Evolutionary conservation across 2,113 vertebrate species (phyloP).

Genomic region (Salvelinus alpinus): DNA sequence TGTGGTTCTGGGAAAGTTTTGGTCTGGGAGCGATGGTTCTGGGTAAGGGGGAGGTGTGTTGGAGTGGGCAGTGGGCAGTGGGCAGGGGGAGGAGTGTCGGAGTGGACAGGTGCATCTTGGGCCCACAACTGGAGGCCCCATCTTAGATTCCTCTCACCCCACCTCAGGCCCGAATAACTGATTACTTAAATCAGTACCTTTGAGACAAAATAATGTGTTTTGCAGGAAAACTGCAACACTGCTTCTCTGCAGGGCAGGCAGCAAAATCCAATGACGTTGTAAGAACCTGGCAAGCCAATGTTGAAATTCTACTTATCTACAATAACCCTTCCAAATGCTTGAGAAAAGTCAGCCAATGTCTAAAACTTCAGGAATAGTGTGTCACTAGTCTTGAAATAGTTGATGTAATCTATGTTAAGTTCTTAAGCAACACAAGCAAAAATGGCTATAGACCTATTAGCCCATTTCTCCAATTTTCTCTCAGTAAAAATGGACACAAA

Average conservation of each 20-base stretch:
- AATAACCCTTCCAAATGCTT: too few species aligned
- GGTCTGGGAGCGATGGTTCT: slow-evolving; percentile 62
- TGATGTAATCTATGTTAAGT: too few species aligned
- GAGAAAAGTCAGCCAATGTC: too few species aligned
- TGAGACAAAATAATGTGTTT: slow-evolving; percentile 25
- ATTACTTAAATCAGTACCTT: slow-evolving; percentile 29
- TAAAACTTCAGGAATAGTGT: too few species aligned
- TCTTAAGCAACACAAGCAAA: too few species aligned
- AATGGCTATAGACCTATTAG: background rate
- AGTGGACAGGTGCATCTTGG: slow-evolving; percentile 41
- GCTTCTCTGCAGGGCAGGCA: slow-evolving; percentile 9
- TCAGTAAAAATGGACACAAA: background rate
- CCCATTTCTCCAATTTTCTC: too few species aligned
- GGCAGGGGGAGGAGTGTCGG: slow-evolving; percentile 56
- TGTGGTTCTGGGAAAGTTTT: slow-evolving; percentile 65
- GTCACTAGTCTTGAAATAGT: too few species aligned
- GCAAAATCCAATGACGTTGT: background rate
- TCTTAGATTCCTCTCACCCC: slow-evolving; percentile 33
- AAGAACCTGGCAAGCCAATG: background rate
- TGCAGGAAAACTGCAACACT: background rate
- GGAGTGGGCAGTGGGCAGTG: slow-evolving; percentile 54
- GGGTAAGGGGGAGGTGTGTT: slow-evolving; percentile 56
- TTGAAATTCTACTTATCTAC: background rate
- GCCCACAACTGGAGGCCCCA: slow-evolving; percentile 40
- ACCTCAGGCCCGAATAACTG: slow-evolving; percentile 25